Evolutionary conservation across 2,888 invertebrate species (phyloP).

Genomic region (Melipona beecheii): DNA sequence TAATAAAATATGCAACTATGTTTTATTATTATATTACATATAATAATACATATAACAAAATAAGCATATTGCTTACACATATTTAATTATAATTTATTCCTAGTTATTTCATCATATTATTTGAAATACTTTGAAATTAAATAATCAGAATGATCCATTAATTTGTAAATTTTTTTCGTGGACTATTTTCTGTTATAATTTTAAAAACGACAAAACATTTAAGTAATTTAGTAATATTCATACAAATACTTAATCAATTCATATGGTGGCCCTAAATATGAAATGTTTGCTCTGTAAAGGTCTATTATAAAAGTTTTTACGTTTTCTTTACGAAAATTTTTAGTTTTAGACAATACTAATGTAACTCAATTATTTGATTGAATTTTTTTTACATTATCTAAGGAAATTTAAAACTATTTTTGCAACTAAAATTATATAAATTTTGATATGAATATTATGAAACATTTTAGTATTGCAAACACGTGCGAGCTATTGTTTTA

Average conservation of each 20-base stretch:
- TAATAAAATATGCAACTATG: background rate
- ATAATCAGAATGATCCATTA: background rate
- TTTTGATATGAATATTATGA: background rate
- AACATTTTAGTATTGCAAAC: constrained; percentile 18
- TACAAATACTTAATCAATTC: background rate
- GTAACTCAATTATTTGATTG: background rate
- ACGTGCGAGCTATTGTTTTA: constrained; percentile 27
- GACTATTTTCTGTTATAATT: background rate
- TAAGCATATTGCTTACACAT: background rate
- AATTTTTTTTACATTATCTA: background rate
- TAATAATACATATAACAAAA: background rate
- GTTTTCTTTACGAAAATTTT: background rate
- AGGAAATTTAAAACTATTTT: background rate
- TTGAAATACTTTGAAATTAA: constrained; percentile 6
- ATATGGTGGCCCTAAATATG: background rate
- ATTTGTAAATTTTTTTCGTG: background rate
- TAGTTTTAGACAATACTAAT: background rate
- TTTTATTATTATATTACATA: background rate
- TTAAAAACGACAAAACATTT: background rate
- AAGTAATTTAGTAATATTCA: background rate
- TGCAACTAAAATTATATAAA: background rate
- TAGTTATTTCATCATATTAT: background rate
- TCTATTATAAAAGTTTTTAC: background rate
- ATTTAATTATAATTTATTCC: background rate
- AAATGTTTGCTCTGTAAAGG: background rate